Evolutionary conservation across 2,113 vertebrate genomes (phyloP).

Genomic region (Limnothrissa miodon): DNA sequence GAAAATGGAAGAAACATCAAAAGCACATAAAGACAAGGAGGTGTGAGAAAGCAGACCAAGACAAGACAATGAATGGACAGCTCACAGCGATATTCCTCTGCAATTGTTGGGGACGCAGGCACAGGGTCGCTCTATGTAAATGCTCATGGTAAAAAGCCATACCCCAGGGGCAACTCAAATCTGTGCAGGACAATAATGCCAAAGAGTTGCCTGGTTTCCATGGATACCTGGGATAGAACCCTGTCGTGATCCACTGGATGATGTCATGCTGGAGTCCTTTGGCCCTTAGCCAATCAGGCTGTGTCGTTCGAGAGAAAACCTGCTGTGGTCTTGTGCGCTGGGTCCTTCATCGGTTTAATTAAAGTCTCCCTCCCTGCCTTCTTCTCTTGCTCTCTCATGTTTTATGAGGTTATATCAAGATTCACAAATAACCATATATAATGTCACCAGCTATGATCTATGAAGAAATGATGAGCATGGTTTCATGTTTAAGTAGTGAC

Average conservation of each 20-base stretch:
- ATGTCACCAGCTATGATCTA: background rate
- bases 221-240: constrained; percentile 41
- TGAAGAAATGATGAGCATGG: background rate
- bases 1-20: background rate
- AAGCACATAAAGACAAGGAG: background rate
- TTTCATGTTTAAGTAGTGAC: background rate
- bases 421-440: background rate
- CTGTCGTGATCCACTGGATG: constrained; percentile 42
- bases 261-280: constrained; percentile 41
- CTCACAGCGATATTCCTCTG: constrained; percentile 5
- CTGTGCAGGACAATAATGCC: constrained; percentile 39
- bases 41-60: background rate
- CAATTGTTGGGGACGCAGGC: background rate
- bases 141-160: constrained; percentile 31
- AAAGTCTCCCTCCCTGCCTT: constrained; percentile 17
- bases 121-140: constrained; percentile 23
- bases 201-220: constrained; percentile 34
- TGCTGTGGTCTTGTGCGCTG: constrained; percentile 32
- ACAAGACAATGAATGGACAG: background rate
- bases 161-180: constrained; percentile 42
- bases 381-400: constrained; percentile 16
- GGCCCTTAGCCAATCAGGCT: constrained; percentile 27
- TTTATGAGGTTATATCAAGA: background rate
- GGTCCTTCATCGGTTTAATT: constrained; percentile 18
- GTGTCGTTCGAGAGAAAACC: constrained; percentile 17